Evolutionary conservation across 2,113 vertebrate genomes (phyloP).

Genomic region (Caranx ignobilis): DNA sequence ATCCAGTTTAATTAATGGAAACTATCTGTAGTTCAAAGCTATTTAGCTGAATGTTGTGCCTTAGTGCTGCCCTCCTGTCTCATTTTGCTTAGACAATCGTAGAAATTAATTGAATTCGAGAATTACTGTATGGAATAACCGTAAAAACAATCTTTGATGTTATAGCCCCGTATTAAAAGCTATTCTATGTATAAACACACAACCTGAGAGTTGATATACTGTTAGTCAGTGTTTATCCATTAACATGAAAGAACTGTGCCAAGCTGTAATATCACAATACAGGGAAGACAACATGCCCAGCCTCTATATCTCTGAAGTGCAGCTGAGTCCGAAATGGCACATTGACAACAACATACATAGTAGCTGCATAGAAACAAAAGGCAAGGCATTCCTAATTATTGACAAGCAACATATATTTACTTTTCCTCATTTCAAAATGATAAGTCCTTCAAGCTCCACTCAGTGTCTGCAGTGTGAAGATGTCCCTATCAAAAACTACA

Average conservation of each 20-base stretch:
- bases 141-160: slow-evolving; percentile 76
- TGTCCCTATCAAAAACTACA: slow-evolving; percentile 82
- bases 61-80: slow-evolving; percentile 66
- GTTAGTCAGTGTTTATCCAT: slow-evolving; percentile 77
- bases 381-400: slow-evolving; percentile 82
- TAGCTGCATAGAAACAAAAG: slow-evolving; percentile 81
- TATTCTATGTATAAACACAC: slow-evolving; percentile 60
- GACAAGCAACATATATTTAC: slow-evolving; percentile 85
- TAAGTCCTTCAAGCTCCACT: slow-evolving; percentile 80
- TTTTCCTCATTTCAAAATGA: slow-evolving; percentile 81
- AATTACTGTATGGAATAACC: slow-evolving; percentile 68
- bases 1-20: slow-evolving; percentile 83
- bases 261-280: slow-evolving; percentile 77
- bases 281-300: slow-evolving; percentile 72
- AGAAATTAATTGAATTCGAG: slow-evolving; percentile 79
- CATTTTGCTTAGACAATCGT: slow-evolving; percentile 73
- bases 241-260: slow-evolving; percentile 76
- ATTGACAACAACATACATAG: slow-evolving; percentile 82
- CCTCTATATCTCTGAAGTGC: slow-evolving; percentile 83
- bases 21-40: slow-evolving; percentile 82
- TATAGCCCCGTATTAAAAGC: slow-evolving; percentile 67
- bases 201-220: slow-evolving; percentile 68
- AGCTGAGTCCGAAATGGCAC: slow-evolving; percentile 82
- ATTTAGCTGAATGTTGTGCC: slow-evolving; percentile 74
- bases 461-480: slow-evolving; percentile 80